These are phyloP conservation scores for Argyresthia goedartella DNA, from an alignment of 2,888 invertebrate species.

Conservation along the genomic window DNA sequence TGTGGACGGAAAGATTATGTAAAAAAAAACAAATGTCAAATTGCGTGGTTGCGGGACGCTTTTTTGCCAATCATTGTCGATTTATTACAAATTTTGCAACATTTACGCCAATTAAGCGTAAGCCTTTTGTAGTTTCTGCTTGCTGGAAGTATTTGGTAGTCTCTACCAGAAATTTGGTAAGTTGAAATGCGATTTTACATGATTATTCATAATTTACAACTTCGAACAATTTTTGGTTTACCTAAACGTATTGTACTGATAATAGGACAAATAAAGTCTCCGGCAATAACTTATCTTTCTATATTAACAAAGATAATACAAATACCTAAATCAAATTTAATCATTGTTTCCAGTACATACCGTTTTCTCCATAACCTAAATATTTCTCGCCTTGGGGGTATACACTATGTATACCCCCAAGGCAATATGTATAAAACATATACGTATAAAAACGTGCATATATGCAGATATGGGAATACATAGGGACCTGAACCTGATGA, in stretches of 20 bases:
- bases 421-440: too few species aligned
- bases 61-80: constrained; percentile 62
- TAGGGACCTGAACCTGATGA: too few species aligned
- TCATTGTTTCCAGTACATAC: too few species aligned
- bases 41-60: constrained; percentile 50
- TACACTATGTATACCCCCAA: too few species aligned
- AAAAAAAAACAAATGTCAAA: constrained; percentile 39
- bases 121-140: constrained; percentile 16
- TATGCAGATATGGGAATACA: too few species aligned
- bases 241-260: neutral
- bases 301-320: too few species aligned
- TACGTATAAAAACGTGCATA: too few species aligned
- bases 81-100: constrained; percentile 40
- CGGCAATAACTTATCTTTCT: too few species aligned
- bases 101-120: constrained; percentile 30
- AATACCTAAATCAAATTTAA: too few species aligned
- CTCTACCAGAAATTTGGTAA: constrained; percentile 26
- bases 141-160: constrained; percentile 14
- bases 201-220: neutral
- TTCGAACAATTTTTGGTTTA: neutral
- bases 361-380: too few species aligned
- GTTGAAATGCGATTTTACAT: constrained; percentile 16
- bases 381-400: too few species aligned
- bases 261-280: neutral
- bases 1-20: too few species aligned